These are phyloP conservation scores for Arremon brunneinucha DNA, from an alignment of 2,797 vertebrate species.

Conservation along the genomic window DNA sequence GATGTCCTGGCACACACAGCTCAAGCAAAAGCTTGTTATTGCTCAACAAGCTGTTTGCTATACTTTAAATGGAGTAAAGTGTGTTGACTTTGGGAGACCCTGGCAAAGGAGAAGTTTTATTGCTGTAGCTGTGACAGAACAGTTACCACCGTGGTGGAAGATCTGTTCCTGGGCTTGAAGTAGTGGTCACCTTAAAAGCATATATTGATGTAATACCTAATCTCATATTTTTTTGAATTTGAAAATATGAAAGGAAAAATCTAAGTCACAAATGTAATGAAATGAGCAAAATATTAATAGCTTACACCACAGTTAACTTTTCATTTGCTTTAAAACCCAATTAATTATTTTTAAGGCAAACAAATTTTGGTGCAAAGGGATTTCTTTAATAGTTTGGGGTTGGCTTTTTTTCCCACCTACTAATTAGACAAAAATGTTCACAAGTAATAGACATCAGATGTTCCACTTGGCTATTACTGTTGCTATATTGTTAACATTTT, in stretches of 20 bases:
- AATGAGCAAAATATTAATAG: neutral
- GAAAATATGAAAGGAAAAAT: neutral
- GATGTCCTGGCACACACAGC: neutral
- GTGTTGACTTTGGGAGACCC: neutral
- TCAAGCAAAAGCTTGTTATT: neutral
- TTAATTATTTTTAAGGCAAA: neutral
- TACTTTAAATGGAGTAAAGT: neutral
- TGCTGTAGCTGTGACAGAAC: neutral
- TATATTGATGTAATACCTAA: neutral
- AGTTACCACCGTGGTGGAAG: neutral
- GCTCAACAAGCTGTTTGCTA: neutral
- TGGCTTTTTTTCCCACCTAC: accelerated
- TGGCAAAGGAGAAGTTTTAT: neutral
- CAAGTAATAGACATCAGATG: neutral
- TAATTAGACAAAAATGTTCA: neutral
- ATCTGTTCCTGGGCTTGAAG: neutral
- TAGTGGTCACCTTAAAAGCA: neutral
- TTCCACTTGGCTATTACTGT: neutral
- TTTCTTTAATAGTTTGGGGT: neutral
- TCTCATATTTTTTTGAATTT: neutral
- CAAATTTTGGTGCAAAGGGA: neutral
- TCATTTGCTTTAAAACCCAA: neutral
- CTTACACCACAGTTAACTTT: neutral
- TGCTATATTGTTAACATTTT: conserved; percentile 18
- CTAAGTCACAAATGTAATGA: neutral